Evolutionary conservation across 2,797 vertebrate species (phyloP), one percentile per base, ranked within the genome.

Genomic region (Sebastes elongatus): DNA sequence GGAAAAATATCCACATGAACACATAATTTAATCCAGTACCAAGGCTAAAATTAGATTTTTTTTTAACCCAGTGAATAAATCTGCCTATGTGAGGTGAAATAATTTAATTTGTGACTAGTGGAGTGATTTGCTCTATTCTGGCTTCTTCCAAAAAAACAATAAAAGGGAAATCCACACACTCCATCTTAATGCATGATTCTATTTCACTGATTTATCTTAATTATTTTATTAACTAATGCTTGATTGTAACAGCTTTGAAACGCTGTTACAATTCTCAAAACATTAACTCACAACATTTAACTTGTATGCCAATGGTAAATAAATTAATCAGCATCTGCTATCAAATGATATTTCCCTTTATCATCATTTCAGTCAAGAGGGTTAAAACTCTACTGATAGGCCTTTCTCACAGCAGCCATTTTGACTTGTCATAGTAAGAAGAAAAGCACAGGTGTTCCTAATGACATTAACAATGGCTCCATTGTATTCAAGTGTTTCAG

Each of bases 1-100:
- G 23, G 64, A 63, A 62, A 49, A 82, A 49, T 57, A 75, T 76
- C 42, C 38, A 78, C 62, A 64, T 10, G n/a, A 71, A 60, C 27
- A 64, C 33, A 25, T 67, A 2, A 53, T 84, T 80, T 61, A 70
- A 82, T 59, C 30, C 63, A 23, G 18, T 5, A 57, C 30, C 7
- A 4, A 25, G 60, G 35, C 62, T 18, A 32, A 81, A 77, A 65
- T 69, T 2, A 3, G 14, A 23, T 72, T 75, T 74, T 76, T 52
- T 4, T 46, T 74, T 13, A 55, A 78, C 22, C 20, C 27, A 28
- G 57, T 27, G 7, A 64, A 71, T 59, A 59, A 4, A 61, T 76
- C 1, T 63, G n/a, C 38, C 11, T 30, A 7, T 55, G 16, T 55
- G 30, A 18, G 2, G n/a, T 63, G 69, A 56, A 52, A 28, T 82